Evolutionary conservation across 2,797 vertebrate species (phyloP), one percentile per base, ranked within the genome.

Genomic region (Alcedo atthis): DNA sequence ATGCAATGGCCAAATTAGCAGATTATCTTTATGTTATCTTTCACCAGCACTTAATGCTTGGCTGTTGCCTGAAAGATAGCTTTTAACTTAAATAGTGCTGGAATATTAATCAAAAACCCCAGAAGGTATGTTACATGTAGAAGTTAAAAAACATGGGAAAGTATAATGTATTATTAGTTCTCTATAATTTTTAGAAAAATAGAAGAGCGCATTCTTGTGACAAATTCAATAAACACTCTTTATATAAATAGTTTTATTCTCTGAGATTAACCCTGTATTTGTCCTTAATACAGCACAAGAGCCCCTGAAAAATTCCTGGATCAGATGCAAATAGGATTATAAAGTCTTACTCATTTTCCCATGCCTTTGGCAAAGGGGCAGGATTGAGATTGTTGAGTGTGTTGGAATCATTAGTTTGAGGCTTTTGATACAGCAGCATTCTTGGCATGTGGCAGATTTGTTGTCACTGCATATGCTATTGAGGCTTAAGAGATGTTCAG

Each of bases 21-120:
- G 43, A 48, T 55, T 58, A 68, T 58, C 77, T 87, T 73, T 77
- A 67, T 35, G 81, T 30, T 16, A 53, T 53, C 40, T 46, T 74
- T 71, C 61, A 22, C 85, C 92, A 77, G 92, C 53, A 85, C 48
- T 92, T 80, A 64, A 55, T 49, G 51, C 84, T 86, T 92, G 54
- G 66, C 61, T 40, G n/a, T 71, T 67, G 86, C 54, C 61, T 22
- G 10, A 71, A 55, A 84, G 73, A 63, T 64, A 28, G 2, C 81
- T 95, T 93, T 64, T 64, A 95, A 77, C 70, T 85, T 88, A 93
- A 88, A 80, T 16, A 83, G 33, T 25, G 46, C 76, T 53, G 61
- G n/a, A 87, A 59, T 75, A 83, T 79, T 66, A 86, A 75, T 70
- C 1, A 25, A 55, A 81, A 83, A 40, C 35, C 40, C 3, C 61